Evolutionary conservation across 2,888 invertebrate genomes (phyloP).

Genomic region (Cataglyphis rosenhaueri): DNA sequence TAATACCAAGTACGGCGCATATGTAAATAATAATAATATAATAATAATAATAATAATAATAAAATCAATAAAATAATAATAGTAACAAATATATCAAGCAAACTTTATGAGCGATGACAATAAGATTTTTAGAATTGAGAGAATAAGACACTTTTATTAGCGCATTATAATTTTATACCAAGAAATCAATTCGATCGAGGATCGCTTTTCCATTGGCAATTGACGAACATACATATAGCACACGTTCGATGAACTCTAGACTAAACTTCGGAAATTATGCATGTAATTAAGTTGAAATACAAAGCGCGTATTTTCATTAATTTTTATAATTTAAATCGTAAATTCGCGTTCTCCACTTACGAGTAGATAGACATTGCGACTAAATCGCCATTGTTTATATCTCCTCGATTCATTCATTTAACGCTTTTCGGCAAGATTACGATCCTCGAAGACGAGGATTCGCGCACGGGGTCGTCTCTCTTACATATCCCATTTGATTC

Average conservation of each 20-base stretch:
- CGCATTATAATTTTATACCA: constrained; percentile 41
- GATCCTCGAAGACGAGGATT: constrained; percentile 1
- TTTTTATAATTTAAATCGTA: constrained; percentile 10
- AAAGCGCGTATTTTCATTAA: background rate
- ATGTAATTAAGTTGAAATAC: background rate
- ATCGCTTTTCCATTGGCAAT: background rate
- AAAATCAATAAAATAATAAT: constrained; percentile 67
- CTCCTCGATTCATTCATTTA: background rate
- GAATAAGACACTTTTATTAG: constrained; percentile 63
- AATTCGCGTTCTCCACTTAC: background rate
- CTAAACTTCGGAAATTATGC: background rate
- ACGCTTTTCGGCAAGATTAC: constrained; percentile 13
- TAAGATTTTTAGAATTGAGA: constrained; percentile 59
- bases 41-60: constrained; percentile 63
- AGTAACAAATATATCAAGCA: constrained; percentile 71
- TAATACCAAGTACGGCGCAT: constrained; percentile 73
- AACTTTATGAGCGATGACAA: constrained; percentile 66
- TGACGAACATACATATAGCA: background rate
- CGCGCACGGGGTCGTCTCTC: background rate
- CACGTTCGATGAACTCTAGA: background rate
- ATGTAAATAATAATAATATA: constrained; percentile 73
- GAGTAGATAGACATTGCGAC: background rate
- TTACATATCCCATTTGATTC: constrained; percentile 15
- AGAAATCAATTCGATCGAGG: constrained; percentile 11
- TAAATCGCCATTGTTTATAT: background rate